Conservation (phyloP, 2,888 invertebrate species). For the Yponomeuta plumbellus region DNA sequence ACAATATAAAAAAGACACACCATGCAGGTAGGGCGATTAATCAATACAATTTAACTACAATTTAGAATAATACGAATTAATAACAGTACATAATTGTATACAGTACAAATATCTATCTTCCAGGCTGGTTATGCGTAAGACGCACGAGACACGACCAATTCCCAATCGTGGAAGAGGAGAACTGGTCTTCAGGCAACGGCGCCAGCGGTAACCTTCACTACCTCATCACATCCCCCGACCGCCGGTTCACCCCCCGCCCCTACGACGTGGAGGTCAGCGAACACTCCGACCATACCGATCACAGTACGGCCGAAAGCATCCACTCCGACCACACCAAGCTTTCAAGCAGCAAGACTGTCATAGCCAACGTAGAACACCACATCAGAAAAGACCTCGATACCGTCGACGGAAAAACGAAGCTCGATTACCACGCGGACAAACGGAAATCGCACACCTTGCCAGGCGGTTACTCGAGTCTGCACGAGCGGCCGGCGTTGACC, state of each 20-base stretch:
- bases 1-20: too few species aligned
- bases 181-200: constrained; percentile 69
- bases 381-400: constrained; percentile 42
- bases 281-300: constrained; percentile 68
- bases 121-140: constrained; percentile 85
- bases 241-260: constrained; percentile 38
- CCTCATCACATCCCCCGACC: constrained; percentile 52
- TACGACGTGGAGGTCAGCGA: constrained; percentile 63
- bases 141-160: constrained; percentile 86
- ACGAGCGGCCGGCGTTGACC: constrained; percentile 80
- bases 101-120: constrained; percentile 11
- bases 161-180: constrained; percentile 83
- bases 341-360: constrained; percentile 21
- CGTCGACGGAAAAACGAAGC: constrained; percentile 33
- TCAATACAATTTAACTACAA: too few species aligned
- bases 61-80: too few species aligned
- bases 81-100: too few species aligned
- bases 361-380: constrained; percentile 11
- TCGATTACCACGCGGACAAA: constrained; percentile 35
- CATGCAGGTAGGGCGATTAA: too few species aligned
- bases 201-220: constrained; percentile 43
- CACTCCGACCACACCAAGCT: constrained; percentile 51
- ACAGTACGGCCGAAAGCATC: constrained; percentile 60
- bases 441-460: constrained; percentile 77
- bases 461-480: constrained; percentile 62